A percentile compares a stretch with the other conserved stretches of the same genome.
Conservation (phyloP, 1,140 invertebrate genomes). For the Cherax destructor region DNA sequence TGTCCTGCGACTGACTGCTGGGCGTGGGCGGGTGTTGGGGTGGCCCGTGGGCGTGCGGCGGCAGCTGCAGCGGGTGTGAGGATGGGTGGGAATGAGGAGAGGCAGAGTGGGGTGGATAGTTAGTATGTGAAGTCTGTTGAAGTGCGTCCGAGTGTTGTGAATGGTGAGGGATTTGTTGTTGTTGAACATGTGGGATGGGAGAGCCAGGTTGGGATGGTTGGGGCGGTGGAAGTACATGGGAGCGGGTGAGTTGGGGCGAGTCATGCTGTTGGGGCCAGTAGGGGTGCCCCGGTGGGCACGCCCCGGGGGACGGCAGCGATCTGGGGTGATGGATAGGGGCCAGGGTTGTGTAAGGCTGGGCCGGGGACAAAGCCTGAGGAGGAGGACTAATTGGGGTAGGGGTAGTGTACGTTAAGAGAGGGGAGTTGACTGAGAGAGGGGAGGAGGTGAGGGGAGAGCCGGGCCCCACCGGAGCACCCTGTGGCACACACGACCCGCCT, state of each 20-base stretch:
- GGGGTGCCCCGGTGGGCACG: slow-evolving; percentile 14
- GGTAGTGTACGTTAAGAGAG: slow-evolving; percentile 71
- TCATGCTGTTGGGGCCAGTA: neutral
- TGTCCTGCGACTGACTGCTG: slow-evolving; percentile 60
- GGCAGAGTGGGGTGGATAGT: slow-evolving; percentile 52
- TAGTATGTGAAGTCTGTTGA: slow-evolving; percentile 21
- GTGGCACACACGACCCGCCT: slow-evolving; percentile 74
- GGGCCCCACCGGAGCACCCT: slow-evolving; percentile 74
- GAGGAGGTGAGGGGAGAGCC: slow-evolving; percentile 73
- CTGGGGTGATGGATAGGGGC: slow-evolving; percentile 72
- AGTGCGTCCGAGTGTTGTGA: slow-evolving; percentile 72
- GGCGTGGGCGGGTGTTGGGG: slow-evolving; percentile 68
- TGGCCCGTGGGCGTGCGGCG: slow-evolving; percentile 47
- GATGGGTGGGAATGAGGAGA: slow-evolving; percentile 46
- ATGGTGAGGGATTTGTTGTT: neutral
- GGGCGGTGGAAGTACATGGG: neutral
- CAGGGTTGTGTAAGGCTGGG: slow-evolving; percentile 73
- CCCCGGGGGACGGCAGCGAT: neutral
- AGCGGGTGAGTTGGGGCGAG: neutral
- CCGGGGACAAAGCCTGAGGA: slow-evolving; percentile 77
- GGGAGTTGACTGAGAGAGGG: slow-evolving; percentile 73
- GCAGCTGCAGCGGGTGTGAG: slow-evolving; percentile 53
- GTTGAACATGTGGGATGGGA: neutral
- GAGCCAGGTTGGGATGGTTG: neutral
- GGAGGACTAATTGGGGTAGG: slow-evolving; percentile 73